Conservation (phyloP, 2,113 vertebrate genomes). For the Gulo gulo region DNA sequence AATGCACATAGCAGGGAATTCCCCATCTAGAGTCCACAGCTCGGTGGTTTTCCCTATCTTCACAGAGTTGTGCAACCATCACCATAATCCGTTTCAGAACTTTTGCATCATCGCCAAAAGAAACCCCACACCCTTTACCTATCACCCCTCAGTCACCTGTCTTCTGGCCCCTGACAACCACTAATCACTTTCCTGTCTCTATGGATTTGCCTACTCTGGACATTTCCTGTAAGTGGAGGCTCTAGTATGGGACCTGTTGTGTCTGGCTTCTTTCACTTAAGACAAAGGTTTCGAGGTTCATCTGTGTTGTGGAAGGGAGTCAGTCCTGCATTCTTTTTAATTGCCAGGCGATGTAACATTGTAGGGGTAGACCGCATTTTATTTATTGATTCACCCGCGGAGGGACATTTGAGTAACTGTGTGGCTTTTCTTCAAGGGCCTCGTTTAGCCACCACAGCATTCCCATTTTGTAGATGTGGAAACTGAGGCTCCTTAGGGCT, state of each 20-base stretch:
- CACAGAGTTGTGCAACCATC: neutral
- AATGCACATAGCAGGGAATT: too few species aligned
- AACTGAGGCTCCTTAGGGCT: neutral
- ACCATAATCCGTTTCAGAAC: neutral
- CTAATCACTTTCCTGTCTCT: neutral
- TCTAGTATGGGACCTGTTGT: accelerated
- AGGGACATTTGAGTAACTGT: neutral
- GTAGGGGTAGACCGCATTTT: too few species aligned
- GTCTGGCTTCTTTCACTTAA: neutral
- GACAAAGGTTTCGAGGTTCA: accelerated
- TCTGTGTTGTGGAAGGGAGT: accelerated
- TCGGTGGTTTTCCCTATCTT: too few species aligned
- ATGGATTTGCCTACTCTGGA: neutral
- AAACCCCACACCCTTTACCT: neutral
- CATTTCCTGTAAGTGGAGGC: neutral
- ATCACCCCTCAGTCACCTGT: neutral
- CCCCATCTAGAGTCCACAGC: neutral
- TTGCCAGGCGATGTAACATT: neutral
- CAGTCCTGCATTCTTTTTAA: neutral
- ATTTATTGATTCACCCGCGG: neutral
- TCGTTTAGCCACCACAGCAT: neutral
- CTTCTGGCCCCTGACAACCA: too few species aligned
- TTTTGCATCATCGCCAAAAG: neutral
- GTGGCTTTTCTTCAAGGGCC: accelerated
- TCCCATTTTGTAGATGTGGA: neutral